Percentiles rank a stretch among this genome's conserved stretches.
These are phyloP conservation scores for Silurus meridionalis DNA, from an alignment of 2,113 vertebrate genomes.

Conservation along the genomic window DNA sequence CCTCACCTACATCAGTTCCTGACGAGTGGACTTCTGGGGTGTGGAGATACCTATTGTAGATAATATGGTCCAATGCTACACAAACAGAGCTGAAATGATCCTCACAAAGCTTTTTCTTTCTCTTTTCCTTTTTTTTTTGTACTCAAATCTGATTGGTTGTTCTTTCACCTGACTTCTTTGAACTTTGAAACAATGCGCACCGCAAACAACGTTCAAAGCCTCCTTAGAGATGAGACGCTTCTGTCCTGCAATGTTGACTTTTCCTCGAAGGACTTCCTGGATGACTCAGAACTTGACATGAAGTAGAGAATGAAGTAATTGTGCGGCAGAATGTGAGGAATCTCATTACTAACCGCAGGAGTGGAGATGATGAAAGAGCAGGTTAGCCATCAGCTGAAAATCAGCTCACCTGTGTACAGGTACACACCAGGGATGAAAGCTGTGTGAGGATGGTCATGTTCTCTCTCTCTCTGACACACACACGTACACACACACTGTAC, in stretches of 20 bases:
- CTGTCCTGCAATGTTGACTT: neutral
- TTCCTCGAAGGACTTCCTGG: slow-evolving; percentile 16
- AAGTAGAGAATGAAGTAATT: neutral
- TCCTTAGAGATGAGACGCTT: neutral
- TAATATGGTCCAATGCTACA: neutral
- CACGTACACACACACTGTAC: neutral
- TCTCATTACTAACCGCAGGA: slow-evolving; percentile 27
- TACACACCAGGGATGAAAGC: neutral
- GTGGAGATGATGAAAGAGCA: neutral
- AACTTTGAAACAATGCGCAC: neutral
- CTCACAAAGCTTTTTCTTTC: neutral
- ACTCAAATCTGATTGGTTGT: neutral
- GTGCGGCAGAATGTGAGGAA: slow-evolving; percentile 31
- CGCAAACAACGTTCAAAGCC: slow-evolving; percentile 14
- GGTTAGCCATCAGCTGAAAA: slow-evolving; percentile 16
- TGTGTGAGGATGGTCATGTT: neutral
- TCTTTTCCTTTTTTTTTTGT: too few species aligned
- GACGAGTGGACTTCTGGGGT: neutral
- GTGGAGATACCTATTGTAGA: neutral
- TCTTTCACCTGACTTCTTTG: slow-evolving; percentile 19
- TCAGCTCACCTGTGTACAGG: slow-evolving; percentile 21
- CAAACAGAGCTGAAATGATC: neutral
- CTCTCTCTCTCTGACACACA: neutral
- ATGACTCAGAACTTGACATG: slow-evolving; percentile 7
- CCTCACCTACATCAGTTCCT: too few species aligned